These are phyloP conservation scores for Candoia aspera DNA, from an alignment of 2,113 vertebrate genomes.

Conservation along the genomic window DNA sequence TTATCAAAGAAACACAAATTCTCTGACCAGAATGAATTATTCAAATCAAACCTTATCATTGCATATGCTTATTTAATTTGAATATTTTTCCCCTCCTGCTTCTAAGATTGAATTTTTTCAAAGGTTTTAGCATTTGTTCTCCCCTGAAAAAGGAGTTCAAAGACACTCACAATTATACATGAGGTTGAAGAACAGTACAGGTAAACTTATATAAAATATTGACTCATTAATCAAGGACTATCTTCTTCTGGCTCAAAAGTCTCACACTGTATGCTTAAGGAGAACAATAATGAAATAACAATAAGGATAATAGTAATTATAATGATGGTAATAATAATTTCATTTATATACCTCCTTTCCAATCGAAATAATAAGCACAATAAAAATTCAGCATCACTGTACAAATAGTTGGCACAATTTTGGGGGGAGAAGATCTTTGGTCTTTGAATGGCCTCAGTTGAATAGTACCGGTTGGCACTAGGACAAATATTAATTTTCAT, in stretches of 20 bases:
- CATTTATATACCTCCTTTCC: not conserved
- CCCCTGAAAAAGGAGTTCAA: not conserved
- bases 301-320: not conserved
- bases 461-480: not conserved
- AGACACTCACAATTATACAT: not conserved
- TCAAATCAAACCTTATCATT: conserved; percentile 24
- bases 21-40: conserved; percentile 28
- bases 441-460: not conserved
- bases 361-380: not conserved
- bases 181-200: not conserved
- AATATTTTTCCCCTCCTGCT: not conserved
- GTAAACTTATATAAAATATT: not conserved
- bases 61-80: conserved; percentile 17
- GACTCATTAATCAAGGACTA: not conserved
- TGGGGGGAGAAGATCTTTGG: not conserved
- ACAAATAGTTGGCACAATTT: not conserved
- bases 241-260: not conserved
- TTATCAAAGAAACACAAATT: conserved; percentile 32
- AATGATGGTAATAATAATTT: not conserved
- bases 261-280: not conserved
- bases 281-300: not conserved
- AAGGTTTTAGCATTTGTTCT: not conserved
- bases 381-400: not conserved
- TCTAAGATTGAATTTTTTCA: not conserved
- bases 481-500: not conserved